Evolutionary conservation across 2,113 vertebrate species (phyloP).

Genomic region (Anolis sagrei): DNA sequence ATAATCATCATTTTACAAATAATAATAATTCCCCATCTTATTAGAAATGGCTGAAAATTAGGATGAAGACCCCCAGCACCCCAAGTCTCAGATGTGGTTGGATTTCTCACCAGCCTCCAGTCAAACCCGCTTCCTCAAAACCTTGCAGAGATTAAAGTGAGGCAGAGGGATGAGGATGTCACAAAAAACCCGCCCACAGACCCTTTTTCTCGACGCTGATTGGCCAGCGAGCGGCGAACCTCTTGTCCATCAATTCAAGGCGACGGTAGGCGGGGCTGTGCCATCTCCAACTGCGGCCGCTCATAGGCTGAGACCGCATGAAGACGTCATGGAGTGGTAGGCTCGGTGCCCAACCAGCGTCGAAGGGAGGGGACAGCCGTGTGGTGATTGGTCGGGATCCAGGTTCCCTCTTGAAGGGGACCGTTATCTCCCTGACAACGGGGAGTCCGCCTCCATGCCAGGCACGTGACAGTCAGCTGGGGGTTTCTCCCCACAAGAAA

Average conservation of each 20-base stretch:
- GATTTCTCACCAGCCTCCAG: background rate
- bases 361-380: background rate
- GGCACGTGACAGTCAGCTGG: background rate
- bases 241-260: background rate
- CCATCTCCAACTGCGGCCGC: background rate
- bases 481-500: too few relatives aligned
- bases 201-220: background rate
- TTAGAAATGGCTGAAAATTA: too few relatives aligned
- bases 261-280: background rate
- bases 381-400: background rate
- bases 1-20: too few relatives aligned
- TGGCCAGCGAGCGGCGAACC: background rate
- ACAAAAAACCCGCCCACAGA: background rate
- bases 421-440: conserved; percentile 10
- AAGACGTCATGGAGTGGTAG: background rate
- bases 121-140: background rate
- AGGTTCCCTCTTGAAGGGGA: background rate
- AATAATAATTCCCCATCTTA: too few relatives aligned
- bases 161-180: too few relatives aligned
- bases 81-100: too few relatives aligned
- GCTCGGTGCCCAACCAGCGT: background rate
- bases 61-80: too few relatives aligned
- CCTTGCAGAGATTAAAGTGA: background rate
- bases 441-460: background rate
- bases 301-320: background rate